phyloP scores from a whole-genome alignment of 2,797 vertebrate genomes.

The Dipus sagitta region DNA sequence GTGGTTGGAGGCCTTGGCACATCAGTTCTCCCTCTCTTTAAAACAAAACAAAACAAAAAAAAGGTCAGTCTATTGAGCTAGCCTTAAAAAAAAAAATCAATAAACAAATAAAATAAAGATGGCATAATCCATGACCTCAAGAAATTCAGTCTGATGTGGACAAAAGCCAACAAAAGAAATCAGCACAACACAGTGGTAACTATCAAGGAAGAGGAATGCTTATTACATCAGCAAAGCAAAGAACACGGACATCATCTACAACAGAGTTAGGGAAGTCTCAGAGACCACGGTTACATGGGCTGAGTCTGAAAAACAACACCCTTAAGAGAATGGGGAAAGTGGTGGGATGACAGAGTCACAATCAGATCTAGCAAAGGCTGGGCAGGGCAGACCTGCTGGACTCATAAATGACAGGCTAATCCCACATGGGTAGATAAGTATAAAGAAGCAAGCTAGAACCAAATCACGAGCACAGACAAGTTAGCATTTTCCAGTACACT shows the following conservation, averaged over 20 bases:
- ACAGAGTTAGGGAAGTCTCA: neutral
- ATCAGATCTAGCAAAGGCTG: neutral
- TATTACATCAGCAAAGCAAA: neutral
- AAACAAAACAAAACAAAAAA: too few relatives aligned
- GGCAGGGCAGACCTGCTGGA: neutral
- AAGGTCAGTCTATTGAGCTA: too few relatives aligned
- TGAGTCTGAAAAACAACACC: slow-evolving; percentile 40
- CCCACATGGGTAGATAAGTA: neutral
- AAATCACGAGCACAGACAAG: neutral
- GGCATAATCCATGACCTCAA: neutral
- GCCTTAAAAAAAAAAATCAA: too few relatives aligned
- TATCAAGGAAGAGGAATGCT: neutral
- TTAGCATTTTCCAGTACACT: neutral
- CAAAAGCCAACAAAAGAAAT: slow-evolving; percentile 54
- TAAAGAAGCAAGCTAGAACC: neutral
- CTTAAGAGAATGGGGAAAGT: neutral
- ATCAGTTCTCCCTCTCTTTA: too few relatives aligned
- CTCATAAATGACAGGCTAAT: neutral
- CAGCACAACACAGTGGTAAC: neutral
- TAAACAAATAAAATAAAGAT: slow-evolving; percentile 13
- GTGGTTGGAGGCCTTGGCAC: too few relatives aligned
- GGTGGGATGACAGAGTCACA: neutral
- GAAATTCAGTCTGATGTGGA: slow-evolving; percentile 25
- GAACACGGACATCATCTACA: neutral
- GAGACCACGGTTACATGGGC: neutral